Evolutionary conservation across 2,113 vertebrate genomes (phyloP).

Genomic region (Procavia capensis): DNA sequence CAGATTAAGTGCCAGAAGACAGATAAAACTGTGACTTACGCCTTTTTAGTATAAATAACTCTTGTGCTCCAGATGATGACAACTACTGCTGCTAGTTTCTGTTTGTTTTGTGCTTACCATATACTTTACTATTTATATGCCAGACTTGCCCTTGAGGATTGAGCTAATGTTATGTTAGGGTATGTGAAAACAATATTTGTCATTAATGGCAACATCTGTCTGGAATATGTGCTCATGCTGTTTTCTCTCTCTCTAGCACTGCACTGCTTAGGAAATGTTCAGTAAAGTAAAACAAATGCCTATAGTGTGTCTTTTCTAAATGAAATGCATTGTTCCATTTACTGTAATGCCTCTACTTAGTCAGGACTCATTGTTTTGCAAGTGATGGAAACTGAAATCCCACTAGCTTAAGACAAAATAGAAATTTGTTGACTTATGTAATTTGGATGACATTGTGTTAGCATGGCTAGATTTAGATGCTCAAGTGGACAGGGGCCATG

Average conservation of each 20-base stretch:
- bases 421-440: background rate
- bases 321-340: background rate
- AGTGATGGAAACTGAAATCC: background rate
- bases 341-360: background rate
- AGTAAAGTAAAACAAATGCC: background rate
- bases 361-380: background rate
- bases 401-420: background rate
- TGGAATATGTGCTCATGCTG: conserved; percentile 32
- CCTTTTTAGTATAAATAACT: conserved; percentile 11
- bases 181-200: background rate
- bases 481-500: background rate
- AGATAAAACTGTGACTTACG: background rate
- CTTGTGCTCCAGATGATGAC: background rate
- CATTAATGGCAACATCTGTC: conserved; percentile 21
- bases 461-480: background rate
- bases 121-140: background rate
- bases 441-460: background rate
- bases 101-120: background rate
- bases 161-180: background rate
- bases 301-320: background rate
- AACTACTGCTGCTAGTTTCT: background rate
- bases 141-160: background rate
- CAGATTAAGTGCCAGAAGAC: conserved; percentile 26
- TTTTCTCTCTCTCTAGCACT: conserved; percentile 22
- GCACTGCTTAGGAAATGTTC: conserved; percentile 1